phyloP scores from a whole-genome alignment of 2,888 invertebrate genomes.

The Mythimna lalbum region DNA sequence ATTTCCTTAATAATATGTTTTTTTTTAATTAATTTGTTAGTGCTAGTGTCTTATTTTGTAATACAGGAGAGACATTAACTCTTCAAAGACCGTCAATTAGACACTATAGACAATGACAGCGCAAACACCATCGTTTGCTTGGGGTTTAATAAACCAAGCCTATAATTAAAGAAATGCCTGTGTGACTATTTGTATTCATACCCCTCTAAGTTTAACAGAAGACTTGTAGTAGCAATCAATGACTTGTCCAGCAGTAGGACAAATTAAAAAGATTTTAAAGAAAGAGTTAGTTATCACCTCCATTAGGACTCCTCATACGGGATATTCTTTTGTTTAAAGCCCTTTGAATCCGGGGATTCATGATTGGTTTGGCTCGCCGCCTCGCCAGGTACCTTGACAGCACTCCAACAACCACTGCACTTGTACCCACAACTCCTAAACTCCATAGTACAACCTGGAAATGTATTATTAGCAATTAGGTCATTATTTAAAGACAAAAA shows the following conservation, averaged over 20 bases:
- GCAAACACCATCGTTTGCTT: too few species aligned
- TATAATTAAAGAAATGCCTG: not conserved
- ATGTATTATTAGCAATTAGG: constrained; percentile 16
- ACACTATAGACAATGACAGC: too few species aligned
- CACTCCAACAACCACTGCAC: constrained; percentile 95
- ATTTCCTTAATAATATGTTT: not conserved
- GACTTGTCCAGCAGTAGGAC: not conserved
- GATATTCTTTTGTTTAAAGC: constrained; percentile 91
- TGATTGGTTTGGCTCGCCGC: constrained; percentile 92
- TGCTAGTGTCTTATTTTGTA: not conserved
- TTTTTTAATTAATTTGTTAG: too few species aligned
- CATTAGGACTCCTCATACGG: constrained; percentile 93
- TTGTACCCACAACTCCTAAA: constrained; percentile 92
- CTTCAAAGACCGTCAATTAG: too few species aligned
- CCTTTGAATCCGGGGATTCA: constrained; percentile 90
- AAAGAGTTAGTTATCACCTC: constrained; percentile 74
- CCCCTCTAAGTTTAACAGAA: not conserved
- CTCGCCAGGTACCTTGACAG: constrained; percentile 95
- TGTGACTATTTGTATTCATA: not conserved
- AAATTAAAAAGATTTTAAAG: not conserved
- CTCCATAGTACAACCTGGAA: constrained; percentile 93
- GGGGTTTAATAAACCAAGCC: too few species aligned
- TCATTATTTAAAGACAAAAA: not conserved
- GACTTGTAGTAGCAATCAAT: too few species aligned
- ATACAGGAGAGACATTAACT: not conserved